Evolutionary conservation across 2,797 vertebrate species (phyloP), one percentile per base, ranked within the genome.

Genomic region (Lacerta agilis): DNA sequence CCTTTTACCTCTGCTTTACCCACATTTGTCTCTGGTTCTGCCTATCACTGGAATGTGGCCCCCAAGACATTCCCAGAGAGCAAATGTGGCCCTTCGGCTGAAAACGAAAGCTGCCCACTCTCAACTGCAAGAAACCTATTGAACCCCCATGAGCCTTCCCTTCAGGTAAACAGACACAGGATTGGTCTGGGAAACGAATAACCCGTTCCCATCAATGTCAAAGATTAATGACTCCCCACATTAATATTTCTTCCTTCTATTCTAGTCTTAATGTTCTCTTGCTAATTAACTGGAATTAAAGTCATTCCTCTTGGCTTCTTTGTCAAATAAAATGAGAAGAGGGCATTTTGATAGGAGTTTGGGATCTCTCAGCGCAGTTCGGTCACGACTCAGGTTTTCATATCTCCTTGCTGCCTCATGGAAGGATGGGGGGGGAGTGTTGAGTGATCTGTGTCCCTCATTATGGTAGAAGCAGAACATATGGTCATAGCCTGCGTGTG

Each of bases 241-340:
- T 89, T 58, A 75, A 67, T 76, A 80, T 58, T 49, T 20, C 78
- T 55, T 25, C 38, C 29, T 58, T 67, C 81, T 83, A 61, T 85
- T 76, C 78, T n/a, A 38, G 38, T 43, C 79, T 55, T 8, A 86
- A 85, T 80, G 27, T 76, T 84, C 55, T 77, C 55, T 3, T 43
- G 45, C 43, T 45, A 88, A 81, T 83, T 79, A 88, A 33, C 25
- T 15, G 20, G 73, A 83, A 86, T 76, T 67, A 78, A 4, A 61
- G 10, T 64, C 33, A 10, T 86, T 89, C 77, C 29, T 90, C 78
- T 89, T 88, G 64, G 33, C 17, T 87, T 91, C 49, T 71, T 64
- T 81, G 43, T 67, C 69, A 45, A 84, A 83, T 61, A 80, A 82
- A 87, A 11, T 49, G 79, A 75, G 38, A 77, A 55, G 45, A 58